Evolutionary conservation across 2,888 invertebrate species (phyloP).

Genomic region (Amphiduros pacificus): DNA sequence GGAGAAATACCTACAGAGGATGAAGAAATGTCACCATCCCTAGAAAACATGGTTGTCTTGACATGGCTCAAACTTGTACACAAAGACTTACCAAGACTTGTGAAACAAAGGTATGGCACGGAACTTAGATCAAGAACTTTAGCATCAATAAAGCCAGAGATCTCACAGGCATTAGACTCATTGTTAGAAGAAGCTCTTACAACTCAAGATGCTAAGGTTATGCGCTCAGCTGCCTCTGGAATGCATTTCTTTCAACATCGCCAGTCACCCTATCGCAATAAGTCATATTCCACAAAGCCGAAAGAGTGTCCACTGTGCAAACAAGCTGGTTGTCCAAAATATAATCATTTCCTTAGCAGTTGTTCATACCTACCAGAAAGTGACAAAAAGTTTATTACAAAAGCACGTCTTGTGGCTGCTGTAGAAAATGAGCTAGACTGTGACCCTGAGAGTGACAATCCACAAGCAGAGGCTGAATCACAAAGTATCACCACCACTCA

Average conservation of each 20-base stretch:
- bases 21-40: slow-evolving; percentile 25
- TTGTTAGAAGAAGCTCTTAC: slow-evolving; percentile 29
- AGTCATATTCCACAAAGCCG: neutral
- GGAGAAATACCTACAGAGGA: slow-evolving; percentile 15
- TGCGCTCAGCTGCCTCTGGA: neutral
- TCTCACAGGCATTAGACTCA: slow-evolving; percentile 28
- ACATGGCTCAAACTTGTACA: slow-evolving; percentile 29
- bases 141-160: slow-evolving; percentile 32
- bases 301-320: slow-evolving; percentile 30
- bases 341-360: slow-evolving; percentile 27
- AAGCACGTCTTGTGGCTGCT: slow-evolving; percentile 2
- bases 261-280: too few relatives aligned
- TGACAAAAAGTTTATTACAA: slow-evolving; percentile 25
- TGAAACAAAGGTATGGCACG: slow-evolving; percentile 33
- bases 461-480: neutral
- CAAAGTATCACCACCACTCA: neutral
- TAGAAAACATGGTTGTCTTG: slow-evolving; percentile 30
- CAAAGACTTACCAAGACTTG: slow-evolving; percentile 21
- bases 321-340: slow-evolving; percentile 17
- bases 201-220: neutral
- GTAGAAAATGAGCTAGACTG: slow-evolving; percentile 3
- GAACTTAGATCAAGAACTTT: slow-evolving; percentile 30
- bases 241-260: neutral
- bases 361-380: slow-evolving; percentile 29
- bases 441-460: neutral